Evolutionary conservation across 1,140 invertebrate species (phyloP).

Genomic region (Drusus annulatus): DNA sequence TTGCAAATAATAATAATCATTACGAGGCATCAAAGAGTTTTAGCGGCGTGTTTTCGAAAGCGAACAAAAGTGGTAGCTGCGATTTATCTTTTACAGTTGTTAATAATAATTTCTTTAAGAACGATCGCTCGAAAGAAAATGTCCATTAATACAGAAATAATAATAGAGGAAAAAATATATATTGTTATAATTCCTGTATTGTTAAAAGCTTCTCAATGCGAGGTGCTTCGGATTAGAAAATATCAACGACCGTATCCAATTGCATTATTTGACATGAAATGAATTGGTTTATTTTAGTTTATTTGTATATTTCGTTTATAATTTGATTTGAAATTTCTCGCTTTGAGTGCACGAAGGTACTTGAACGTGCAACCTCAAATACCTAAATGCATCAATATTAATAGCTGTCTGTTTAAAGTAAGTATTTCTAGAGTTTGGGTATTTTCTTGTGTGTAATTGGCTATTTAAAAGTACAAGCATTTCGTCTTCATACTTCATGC

Average conservation of each 20-base stretch:
- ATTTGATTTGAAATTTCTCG: background rate
- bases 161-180: background rate
- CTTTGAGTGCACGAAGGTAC: background rate
- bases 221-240: constrained; percentile 29
- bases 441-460: background rate
- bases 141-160: background rate
- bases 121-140: constrained; percentile 4
- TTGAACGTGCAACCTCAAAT: background rate
- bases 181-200: background rate
- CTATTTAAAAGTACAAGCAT: background rate
- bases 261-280: constrained; percentile 4
- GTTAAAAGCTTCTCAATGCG: background rate
- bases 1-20: too few relatives aligned
- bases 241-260: background rate
- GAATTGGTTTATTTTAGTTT: background rate
- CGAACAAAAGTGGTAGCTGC: background rate
- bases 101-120: background rate
- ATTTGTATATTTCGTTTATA: background rate
- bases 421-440: background rate
- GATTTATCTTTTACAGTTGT: background rate
- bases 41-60: constrained; percentile 13
- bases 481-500: too few relatives aligned
- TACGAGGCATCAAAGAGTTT: background rate
- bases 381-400: background rate
- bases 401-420: background rate